Evolutionary conservation across 2,888 invertebrate genomes (phyloP), one percentile per base, ranked within the genome.

Genomic region (Mesoligia furuncula): DNA sequence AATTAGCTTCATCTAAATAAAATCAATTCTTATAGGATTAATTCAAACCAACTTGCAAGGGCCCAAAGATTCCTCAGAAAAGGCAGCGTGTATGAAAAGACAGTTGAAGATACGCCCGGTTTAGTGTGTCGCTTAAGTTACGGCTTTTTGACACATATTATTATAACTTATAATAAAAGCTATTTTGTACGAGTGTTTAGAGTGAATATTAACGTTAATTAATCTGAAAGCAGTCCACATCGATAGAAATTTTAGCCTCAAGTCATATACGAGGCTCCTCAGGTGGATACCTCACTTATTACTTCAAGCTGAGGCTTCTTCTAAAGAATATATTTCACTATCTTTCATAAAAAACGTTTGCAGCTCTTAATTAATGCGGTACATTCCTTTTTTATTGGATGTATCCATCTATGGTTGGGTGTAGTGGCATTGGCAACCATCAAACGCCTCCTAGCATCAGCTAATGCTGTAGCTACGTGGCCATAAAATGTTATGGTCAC

Each of bases 31-130:
- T 87, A 4, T 88, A 86, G 88, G 77, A 79, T 11, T 73, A 36
- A n/a, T 77, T 57, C 54, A 76, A 73, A 73, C 62, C 59, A 81
- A 77, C 59, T 59, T 75, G 48, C 61, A 72, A 74, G 54, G 39
- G 20, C 59, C 86, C 20, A 90, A 90, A 84, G 85, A 87, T 67
- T 82, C 90, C 42, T 79, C 87, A 48, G 81, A 84, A 75, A 84
- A 86, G 20, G 71, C 87, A 89, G 85, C 73, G 85, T 79, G 45
- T 86, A 79, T 72, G 88, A 90, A 86, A 87, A 89, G 73, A 81
- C 85, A 4, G 77, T 89, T 76, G 89, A 88, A 84, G 85, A 90
- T 51, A 84, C 92, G 31, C 85, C 86, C 78, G 94, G 94, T 94
- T 45, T 64, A 31, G 69, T 20, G 70, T 73, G 75, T 48, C 9